Base-by-base conservation (phyloP, 2,113 vertebrate genomes). In the Pachycephala philippinensis region DNA sequence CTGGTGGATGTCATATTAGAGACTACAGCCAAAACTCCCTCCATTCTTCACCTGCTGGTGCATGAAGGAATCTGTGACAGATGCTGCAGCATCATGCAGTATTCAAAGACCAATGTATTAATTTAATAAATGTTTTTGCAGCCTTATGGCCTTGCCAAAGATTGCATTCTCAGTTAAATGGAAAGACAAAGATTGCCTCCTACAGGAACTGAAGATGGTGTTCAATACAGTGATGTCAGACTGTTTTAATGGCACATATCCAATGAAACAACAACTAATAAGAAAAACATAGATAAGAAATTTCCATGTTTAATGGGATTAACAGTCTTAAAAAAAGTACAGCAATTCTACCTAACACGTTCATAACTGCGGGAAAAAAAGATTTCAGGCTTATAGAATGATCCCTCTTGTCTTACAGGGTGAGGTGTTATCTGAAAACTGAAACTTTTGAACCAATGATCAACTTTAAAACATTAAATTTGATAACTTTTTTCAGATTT, bases 61-160 rank as follows among this genome's bases (percentile, higher is more conserved):
- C 90, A 82, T 91, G 79, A 95, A 96, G 61, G 78, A 84, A 79
- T 78, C 70, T 70, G 49, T 89, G 84, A 94, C 87, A 95, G 84
- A 82, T 84, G 75, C 82, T 95, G 81, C 3, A 0, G 61, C 69
- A 84, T 93, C 72, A 89, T 60, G 56, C 50, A 91, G 61, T 82
- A 87, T 89, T 95, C 74, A 94, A 77, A 94, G 77, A 84, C 53
- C 78, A 72, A 71, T 68, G 12, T 84, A 94, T 87, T 94, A 71
- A 96, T 87, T 87, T 91, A 77, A 84, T 66, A 89, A 72, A 44
- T 74, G 54, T 26, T 89, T 94, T 84, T 89, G 22, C n/a, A 75
- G 20, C 22, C 11, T 66, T 76, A 57, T 79, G 57, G 21, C 61
- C n/a, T 75, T 85, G 74, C 39, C 60, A 87, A 56, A 2, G 1